Evolutionary conservation across 1,140 invertebrate genomes (phyloP), one percentile per base, ranked within the genome.

Genomic region (Chionoecetes opilio): DNA sequence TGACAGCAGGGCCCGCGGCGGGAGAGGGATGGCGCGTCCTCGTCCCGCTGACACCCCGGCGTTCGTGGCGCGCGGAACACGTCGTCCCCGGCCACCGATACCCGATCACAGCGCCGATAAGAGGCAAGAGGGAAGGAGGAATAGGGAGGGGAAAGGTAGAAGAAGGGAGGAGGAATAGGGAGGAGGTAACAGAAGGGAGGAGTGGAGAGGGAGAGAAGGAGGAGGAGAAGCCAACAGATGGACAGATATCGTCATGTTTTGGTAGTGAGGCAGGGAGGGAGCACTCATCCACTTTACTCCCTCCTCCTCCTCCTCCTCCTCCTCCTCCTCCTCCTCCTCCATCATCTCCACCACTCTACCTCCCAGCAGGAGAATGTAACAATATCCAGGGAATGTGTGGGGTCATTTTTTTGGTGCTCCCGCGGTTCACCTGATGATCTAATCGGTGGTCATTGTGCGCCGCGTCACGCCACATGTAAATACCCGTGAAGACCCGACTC

Each of bases 241-340:
- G 31, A 91, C 41, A 91, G 89, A 91, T 91, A 91, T 91, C 89
- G 11, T 75, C 46, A 46, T 91, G 89, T 91, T 91, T 91, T 91
- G 41, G 46, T 53, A 35, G 84, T n/a, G 63, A n/a, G n/a, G 63
- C 63, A 75, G 63, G 63, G 63, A 75, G 63, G 21, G 21, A 75
- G 63, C 63, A 75, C 21, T 75, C 63, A 75, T 75, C n/a, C 63
- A n/a, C 21, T 75, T 26, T 53, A 1, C 63, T n/a, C 63, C 63
- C 63, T 63, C 53, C 53, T 63, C 53, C 53, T 63, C 53, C 53
- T 63, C 53, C 53, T 63, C 53, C 53, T 63, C 53, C 53, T 63
- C 53, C 53, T 63, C 53, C 53, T 21, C 9, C 53, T 41, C 53
- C 63, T n/a, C 8, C 63, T 75, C 8, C 63, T 75, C 63, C 46